Conservation (phyloP, 1,140 invertebrate genomes). For the Epicauta chinensis region DNA sequence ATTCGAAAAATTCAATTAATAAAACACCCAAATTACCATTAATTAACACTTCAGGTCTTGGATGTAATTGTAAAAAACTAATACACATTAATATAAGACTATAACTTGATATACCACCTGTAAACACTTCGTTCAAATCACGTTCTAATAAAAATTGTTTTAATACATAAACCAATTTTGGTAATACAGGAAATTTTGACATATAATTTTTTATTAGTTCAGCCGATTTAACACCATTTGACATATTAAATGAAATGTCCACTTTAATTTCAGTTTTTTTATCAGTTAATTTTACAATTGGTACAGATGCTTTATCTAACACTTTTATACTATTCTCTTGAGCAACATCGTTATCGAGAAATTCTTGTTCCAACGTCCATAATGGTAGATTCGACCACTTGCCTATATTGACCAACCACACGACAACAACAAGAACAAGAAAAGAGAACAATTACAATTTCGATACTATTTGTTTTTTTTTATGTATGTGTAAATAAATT, state of each 20-base stretch:
- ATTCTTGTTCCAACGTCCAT: constrained; percentile 80
- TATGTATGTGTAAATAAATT: no score
- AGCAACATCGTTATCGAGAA: constrained; percentile 82
- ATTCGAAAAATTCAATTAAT: constrained; percentile 95
- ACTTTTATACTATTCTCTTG: constrained; percentile 87
- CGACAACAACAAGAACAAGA: constrained; percentile 55
- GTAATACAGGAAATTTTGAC: constrained; percentile 72
- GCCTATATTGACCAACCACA: no score
- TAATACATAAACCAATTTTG: constrained; percentile 91
- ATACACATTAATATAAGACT: constrained; percentile 97
- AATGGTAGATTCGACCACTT: constrained; percentile 90
- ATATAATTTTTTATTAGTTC: constrained; percentile 78
- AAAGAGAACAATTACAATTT: background rate
- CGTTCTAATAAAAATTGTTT: constrained; percentile 97
- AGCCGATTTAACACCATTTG: constrained; percentile 89
- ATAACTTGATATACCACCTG: constrained; percentile 97
- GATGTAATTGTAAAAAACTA: constrained; percentile 84
- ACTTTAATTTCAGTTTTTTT: constrained; percentile 87
- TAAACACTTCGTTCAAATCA: constrained; percentile 98
- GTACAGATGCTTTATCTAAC: constrained; percentile 93
- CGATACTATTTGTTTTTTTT: background rate
- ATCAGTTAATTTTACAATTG: constrained; percentile 97
- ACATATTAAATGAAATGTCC: constrained; percentile 99
- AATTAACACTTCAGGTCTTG: constrained; percentile 56
- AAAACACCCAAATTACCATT: constrained; percentile 85